These are phyloP conservation scores for Butastur rufipennis DNA, from an alignment of 2,113 vertebrate species.

Conservation along the genomic window DNA sequence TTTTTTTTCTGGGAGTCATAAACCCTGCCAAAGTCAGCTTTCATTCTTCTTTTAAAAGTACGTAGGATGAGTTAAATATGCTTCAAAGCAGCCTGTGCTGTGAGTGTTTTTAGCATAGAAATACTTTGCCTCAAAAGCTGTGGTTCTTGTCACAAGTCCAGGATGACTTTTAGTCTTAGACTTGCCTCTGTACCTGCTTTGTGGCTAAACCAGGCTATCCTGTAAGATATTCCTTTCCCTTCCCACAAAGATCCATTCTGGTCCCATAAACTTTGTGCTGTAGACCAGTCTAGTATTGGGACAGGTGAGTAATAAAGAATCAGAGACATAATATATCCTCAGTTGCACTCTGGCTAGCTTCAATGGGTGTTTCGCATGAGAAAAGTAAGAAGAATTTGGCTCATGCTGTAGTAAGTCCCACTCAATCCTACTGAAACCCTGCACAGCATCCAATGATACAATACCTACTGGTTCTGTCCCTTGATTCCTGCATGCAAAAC, in stretches of 20 bases:
- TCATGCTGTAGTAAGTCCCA: constrained; percentile 11
- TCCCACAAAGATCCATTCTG: background rate
- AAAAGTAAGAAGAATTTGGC: constrained; percentile 53
- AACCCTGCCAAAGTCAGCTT: constrained; percentile 13
- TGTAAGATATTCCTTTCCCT: background rate
- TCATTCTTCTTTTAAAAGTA: constrained; percentile 32
- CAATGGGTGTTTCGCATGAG: constrained; percentile 17
- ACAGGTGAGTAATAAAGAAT: background rate
- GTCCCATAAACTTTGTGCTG: background rate
- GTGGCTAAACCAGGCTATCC: background rate
- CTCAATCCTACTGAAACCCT: constrained; percentile 8
- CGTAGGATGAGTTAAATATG: constrained; percentile 38
- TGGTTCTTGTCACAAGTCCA: constrained; percentile 13
- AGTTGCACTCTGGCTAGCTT: constrained; percentile 3
- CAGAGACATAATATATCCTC: background rate
- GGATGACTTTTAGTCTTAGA: background rate
- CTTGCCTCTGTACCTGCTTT: background rate
- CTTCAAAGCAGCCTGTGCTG: constrained; percentile 4
- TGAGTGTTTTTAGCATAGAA: constrained; percentile 21
- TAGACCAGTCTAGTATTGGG: background rate
- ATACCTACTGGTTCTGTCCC: background rate
- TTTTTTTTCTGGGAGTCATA: background rate
- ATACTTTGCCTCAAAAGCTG: background rate
- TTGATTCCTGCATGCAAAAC: background rate
- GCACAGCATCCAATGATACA: background rate